These are phyloP conservation scores for Stigmatopora nigra DNA, from an alignment of 2,113 vertebrate species.

Conservation along the genomic window DNA sequence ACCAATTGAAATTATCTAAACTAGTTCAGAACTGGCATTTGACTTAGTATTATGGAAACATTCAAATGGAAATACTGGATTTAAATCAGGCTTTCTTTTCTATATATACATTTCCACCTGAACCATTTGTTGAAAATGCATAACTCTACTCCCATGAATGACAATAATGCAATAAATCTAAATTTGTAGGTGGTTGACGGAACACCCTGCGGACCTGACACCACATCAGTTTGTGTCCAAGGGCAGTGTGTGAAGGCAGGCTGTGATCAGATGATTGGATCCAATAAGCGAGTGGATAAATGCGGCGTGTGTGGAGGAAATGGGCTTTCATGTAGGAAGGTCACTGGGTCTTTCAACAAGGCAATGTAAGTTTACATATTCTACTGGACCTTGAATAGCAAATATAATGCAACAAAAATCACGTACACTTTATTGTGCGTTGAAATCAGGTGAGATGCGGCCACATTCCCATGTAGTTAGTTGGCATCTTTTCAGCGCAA, in stretches of 20 bases:
- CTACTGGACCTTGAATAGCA: too few species aligned
- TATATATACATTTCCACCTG: neutral
- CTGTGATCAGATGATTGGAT: constrained; percentile 87
- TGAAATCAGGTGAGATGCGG: too few species aligned
- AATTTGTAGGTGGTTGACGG: constrained; percentile 83
- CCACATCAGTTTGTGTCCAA: constrained; percentile 86
- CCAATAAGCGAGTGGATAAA: constrained; percentile 87
- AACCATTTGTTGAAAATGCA: neutral
- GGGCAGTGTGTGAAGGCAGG: constrained; percentile 96
- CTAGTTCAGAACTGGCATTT: neutral
- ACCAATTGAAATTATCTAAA: neutral
- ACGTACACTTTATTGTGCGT: too few species aligned
- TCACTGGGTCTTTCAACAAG: constrained; percentile 81
- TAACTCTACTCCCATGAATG: neutral
- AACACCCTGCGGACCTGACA: constrained; percentile 88
- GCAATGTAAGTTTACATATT: constrained; percentile 69
- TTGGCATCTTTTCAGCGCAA: too few species aligned
- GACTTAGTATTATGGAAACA: neutral
- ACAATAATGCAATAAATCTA: neutral
- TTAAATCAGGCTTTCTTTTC: neutral
- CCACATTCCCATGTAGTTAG: too few species aligned
- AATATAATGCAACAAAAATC: too few species aligned
- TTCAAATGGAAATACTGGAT: neutral
- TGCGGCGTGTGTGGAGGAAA: constrained; percentile 88
- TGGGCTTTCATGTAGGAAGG: constrained; percentile 82